Evolutionary conservation across 2,113 vertebrate genomes (phyloP).

Genomic region (Pseudorectes ferrugineus): DNA sequence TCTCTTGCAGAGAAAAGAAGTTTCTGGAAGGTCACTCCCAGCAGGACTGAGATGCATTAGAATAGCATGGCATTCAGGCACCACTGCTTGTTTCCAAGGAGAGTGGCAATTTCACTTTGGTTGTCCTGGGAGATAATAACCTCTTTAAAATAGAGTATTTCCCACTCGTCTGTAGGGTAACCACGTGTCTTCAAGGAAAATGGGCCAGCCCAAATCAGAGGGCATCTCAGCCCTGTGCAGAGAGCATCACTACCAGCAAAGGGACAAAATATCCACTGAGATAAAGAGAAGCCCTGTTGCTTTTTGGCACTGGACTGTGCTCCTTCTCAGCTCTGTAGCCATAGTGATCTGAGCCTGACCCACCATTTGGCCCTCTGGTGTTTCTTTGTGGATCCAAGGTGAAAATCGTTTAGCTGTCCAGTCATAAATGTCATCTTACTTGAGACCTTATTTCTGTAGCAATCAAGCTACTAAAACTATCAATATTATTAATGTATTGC

Average conservation of each 20-base stretch:
- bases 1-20: constrained; percentile 16
- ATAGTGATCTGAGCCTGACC: background rate
- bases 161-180: background rate
- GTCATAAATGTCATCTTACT: background rate
- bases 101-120: background rate
- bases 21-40: constrained; percentile 50
- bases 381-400: background rate
- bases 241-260: background rate
- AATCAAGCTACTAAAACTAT: background rate
- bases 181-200: background rate
- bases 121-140: constrained; percentile 19
- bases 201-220: background rate
- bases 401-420: background rate
- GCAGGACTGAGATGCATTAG: constrained; percentile 14
- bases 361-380: background rate
- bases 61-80: constrained; percentile 16
- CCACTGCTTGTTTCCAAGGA: constrained; percentile 19
- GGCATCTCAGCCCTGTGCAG: background rate
- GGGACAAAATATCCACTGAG: background rate
- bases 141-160: constrained; percentile 18
- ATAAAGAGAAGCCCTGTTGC: background rate
- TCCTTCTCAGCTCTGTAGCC: background rate
- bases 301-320: background rate
- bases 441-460: background rate
- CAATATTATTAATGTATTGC: background rate